These are phyloP conservation scores for Platerodrilus igneus DNA, from an alignment of 2,888 invertebrate genomes.

Conservation along the genomic window DNA sequence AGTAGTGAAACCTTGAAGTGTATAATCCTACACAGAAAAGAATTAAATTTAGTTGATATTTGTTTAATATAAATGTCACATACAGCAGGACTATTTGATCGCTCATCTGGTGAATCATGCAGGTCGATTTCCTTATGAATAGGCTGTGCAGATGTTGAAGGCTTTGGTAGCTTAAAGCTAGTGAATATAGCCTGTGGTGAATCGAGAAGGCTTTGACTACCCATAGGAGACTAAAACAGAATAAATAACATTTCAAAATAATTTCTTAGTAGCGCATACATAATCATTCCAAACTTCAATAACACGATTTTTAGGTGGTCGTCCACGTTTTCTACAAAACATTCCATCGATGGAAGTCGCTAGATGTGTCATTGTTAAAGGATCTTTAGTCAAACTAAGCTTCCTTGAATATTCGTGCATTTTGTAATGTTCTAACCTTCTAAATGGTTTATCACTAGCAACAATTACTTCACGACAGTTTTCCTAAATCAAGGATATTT, in stretches of 20 bases:
- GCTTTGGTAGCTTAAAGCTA: constrained; percentile 85
- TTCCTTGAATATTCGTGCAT: constrained; percentile 60
- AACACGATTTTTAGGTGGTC: constrained; percentile 94
- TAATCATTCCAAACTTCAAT: constrained; percentile 88
- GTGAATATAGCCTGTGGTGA: constrained; percentile 90
- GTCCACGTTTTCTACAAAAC: constrained; percentile 86
- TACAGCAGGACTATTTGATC: constrained; percentile 43
- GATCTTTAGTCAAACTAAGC: constrained; percentile 47
- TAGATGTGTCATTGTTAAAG: constrained; percentile 52
- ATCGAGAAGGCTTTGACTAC: constrained; percentile 49
- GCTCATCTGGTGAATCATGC: constrained; percentile 43
- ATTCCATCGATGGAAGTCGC: constrained; percentile 82
- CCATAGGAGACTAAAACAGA: constrained; percentile 39
- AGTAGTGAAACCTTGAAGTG: constrained; percentile 60
- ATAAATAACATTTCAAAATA: constrained; percentile 1
- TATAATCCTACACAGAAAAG: constrained; percentile 53
- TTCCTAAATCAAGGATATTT: constrained; percentile 52
- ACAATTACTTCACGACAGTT: constrained; percentile 76
- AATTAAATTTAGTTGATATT: constrained; percentile 9
- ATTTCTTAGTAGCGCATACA: constrained; percentile 52
- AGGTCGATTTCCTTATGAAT: constrained; percentile 40
- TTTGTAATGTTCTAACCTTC: constrained; percentile 78
- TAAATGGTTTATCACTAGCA: constrained; percentile 72
- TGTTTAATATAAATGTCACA: too few species aligned
- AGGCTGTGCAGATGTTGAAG: constrained; percentile 37